Evolutionary conservation across 2,888 invertebrate species (phyloP).

Genomic region (Amiota minor): DNA sequence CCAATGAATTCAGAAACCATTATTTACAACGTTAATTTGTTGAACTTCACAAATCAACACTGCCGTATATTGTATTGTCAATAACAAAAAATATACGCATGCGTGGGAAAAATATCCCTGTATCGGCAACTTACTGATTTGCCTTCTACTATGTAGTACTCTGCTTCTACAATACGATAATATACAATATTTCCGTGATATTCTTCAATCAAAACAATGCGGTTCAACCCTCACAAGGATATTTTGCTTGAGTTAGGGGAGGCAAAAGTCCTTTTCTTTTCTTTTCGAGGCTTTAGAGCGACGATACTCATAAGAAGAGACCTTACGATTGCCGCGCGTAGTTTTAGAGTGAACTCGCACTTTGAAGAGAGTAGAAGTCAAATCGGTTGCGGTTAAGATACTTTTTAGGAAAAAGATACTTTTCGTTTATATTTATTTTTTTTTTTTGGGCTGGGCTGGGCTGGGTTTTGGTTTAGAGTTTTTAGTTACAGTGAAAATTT

Average conservation of each 20-base stretch:
- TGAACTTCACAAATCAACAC: slow-evolving; percentile 21
- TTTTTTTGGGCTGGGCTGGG: slow-evolving; percentile 23
- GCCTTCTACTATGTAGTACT: not conserved
- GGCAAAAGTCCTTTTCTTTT: not conserved
- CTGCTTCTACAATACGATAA: not conserved
- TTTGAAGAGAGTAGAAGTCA: slow-evolving; percentile 47
- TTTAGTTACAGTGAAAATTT: slow-evolving; percentile 1
- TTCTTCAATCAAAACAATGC: slow-evolving; percentile 51
- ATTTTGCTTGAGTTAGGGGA: slow-evolving; percentile 51
- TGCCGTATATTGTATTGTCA: slow-evolving; percentile 42
- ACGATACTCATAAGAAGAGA: not conserved
- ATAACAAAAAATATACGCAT: slow-evolving; percentile 63
- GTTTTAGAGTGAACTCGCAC: slow-evolving; percentile 48
- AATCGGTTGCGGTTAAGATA: not conserved
- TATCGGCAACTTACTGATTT: slow-evolving; percentile 28
- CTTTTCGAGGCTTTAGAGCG: not conserved
- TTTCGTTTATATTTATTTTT: slow-evolving; percentile 5
- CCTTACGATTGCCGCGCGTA: slow-evolving; percentile 23
- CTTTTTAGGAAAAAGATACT: not conserved
- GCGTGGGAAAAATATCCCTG: slow-evolving; percentile 47
- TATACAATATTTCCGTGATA: slow-evolving; percentile 22
- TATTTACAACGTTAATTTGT: slow-evolving; percentile 35
- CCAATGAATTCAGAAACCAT: slow-evolving; percentile 40
- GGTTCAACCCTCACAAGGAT: slow-evolving; percentile 59
- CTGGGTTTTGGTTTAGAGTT: not conserved